Base-by-base conservation (phyloP, 2,113 vertebrate species). In the Struthidea cinerea region DNA sequence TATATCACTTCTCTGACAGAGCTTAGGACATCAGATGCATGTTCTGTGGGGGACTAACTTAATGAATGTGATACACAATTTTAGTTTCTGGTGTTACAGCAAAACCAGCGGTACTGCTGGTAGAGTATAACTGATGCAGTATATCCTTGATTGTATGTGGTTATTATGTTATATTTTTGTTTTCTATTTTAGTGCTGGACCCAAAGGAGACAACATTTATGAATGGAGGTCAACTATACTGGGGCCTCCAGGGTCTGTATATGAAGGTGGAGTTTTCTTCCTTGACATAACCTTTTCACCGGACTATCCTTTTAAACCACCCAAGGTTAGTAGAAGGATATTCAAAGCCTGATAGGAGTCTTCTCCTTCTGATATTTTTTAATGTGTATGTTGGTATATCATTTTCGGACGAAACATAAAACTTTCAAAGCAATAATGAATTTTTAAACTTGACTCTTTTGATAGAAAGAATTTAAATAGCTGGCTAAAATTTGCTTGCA, bases 121-220 rank as follows among this genome's bases (percentile, higher is more conserved):
- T 47, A 44, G 35, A 55, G 6, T 84, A 65, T 87, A 87, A 91
- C 13, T 95, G 90, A 89, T 95, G 69, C 46, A 57, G 74, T 78
- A 16, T 91, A 44, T 89, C 85, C 37, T 57, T 95, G 80, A 75
- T 56, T 94, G 69, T 86, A 37, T 91, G 33, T 96, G 59, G 85
- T 96, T 94, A 96, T 92, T 93, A 93, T 87, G 82, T 95, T 94
- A 47, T 84, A 46, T 95, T 97, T 98, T 94, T 97, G 82, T 97
- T 97, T 98, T 97, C 95, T 97, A 19, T 98, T 98, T 91, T 97
- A 99, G 99, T 96, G 99, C 99, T 88, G 99, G 99, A 94, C 99
- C 99, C 93, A 99, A 99, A 99, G 99, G 99, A 98, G 99, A 99
- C 98, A 99, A 99, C 98, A 99, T 99, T 98, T 99, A 99, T 96